Percentiles rank a stretch among this genome's conserved stretches.
These are phyloP conservation scores for Pygmarrhopalites habei DNA, from an alignment of 1,140 invertebrate genomes.

Conservation along the genomic window DNA sequence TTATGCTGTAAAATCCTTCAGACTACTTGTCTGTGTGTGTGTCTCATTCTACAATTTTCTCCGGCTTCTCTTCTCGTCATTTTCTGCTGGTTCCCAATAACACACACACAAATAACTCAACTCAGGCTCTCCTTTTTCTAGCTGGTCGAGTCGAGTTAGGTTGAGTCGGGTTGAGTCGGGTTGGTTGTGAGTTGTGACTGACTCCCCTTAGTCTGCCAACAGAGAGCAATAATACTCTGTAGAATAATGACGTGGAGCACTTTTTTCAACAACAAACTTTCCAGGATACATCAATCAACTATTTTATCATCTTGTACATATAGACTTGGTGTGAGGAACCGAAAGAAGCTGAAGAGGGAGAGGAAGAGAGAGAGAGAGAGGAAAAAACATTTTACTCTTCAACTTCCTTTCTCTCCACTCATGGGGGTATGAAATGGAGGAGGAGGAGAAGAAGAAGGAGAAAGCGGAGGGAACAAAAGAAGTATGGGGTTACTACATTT, in stretches of 20 bases:
- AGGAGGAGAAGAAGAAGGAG: background rate
- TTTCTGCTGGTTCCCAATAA: too few relatives aligned
- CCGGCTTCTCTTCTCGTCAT: too few relatives aligned
- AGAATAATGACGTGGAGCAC: constrained; percentile 1
- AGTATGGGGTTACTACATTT: background rate
- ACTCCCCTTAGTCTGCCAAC: background rate
- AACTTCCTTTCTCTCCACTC: background rate
- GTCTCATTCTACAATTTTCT: too few relatives aligned
- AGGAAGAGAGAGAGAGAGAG: background rate
- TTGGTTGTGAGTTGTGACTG: background rate
- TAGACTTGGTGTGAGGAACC: background rate
- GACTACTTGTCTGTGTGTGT: too few relatives aligned
- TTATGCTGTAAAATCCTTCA: too few relatives aligned
- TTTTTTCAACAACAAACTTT: constrained; percentile 3
- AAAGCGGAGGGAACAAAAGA: background rate
- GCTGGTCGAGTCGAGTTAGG: too few relatives aligned
- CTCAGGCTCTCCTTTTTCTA: too few relatives aligned
- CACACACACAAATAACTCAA: too few relatives aligned
- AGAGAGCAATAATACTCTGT: constrained; percentile 3
- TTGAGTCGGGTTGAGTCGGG: background rate
- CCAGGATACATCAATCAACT: constrained; percentile 2
- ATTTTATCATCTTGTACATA: background rate
- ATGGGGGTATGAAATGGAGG: background rate
- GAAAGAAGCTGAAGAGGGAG: background rate
- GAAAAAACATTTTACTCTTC: background rate